Evolutionary conservation across 37 sponge, comb jelly and placozoan species (phyloP).

Genomic region (Amphimedon queenslandica): DNA sequence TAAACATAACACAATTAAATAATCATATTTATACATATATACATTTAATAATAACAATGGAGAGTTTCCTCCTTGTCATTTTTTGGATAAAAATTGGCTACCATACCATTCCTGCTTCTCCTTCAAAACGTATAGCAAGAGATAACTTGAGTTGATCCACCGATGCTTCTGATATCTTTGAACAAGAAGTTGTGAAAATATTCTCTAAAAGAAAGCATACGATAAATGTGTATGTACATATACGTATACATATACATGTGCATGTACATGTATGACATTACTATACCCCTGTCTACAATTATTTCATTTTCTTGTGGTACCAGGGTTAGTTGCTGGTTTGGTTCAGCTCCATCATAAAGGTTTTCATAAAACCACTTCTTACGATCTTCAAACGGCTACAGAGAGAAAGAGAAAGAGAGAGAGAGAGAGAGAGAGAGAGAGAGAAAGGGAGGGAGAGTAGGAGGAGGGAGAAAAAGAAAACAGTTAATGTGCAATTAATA

Average conservation of each 20-base stretch:
- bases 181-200: constrained; percentile 72
- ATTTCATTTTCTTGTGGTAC: constrained; percentile 27
- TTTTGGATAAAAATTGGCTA: too few species aligned
- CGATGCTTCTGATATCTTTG: constrained; percentile 22
- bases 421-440: not conserved
- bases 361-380: constrained; percentile 98
- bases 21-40: too few species aligned
- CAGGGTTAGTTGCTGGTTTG: constrained; percentile 35
- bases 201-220: constrained; percentile 31
- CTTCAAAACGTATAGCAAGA: constrained; percentile 64
- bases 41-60: not conserved
- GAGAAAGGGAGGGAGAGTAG: too few species aligned
- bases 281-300: constrained; percentile 71
- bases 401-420: not conserved
- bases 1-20: too few species aligned
- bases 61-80: not conserved
- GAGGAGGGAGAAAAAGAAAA: too few species aligned
- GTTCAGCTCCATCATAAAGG: constrained; percentile 55
- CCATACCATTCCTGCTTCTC: constrained; percentile 84
- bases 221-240: not conserved
- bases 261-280: constrained; percentile 1
- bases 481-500: too few species aligned
- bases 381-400: constrained; percentile 76
- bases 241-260: not conserved
- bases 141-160: constrained; percentile 41